Base-by-base conservation (phyloP, 2,113 vertebrate genomes). In the Geococcyx californianus region DNA sequence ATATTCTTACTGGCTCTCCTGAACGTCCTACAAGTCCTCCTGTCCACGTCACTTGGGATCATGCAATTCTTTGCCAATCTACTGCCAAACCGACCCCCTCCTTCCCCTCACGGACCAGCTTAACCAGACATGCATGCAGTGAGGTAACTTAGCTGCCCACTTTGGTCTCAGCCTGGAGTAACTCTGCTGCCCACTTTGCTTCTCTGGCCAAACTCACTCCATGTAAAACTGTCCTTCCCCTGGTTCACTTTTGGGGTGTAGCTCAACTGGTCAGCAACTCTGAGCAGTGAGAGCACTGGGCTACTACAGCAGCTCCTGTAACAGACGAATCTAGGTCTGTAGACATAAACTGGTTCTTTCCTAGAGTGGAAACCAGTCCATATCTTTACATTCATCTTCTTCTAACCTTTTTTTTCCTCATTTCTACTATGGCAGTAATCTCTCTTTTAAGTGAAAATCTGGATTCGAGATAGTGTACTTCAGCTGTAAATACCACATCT, bases 51-150 rank as follows among this genome's bases (percentile, higher is more conserved):
- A 6, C 14, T 28, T n/a, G 10, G 7, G 67, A 56, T 3, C 4
- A 18, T 33, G 21, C 18, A 25, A 13, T 29, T 63, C 55, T 36
- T 74, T 17, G 13, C 26, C 47, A 68, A 23, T 25, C 67, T 2
- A 0, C 34, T 21, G 7, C 42, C 67, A 31, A n/a, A 33, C 20
- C 5, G 19, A 81, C 13, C 3, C 26, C 26, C 19, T 23, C 10
- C 47, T 10, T 23, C 10, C 47, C 47, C 47, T 49, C 23, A 24
- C 49, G 33, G 47, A 68, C 31, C 33, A 56, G 55, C 11, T 76
- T 28, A n/a, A 33, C 14, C 47, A 38, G 13, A 38, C 0, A 5
- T 3, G 1, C 6, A 1, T 11, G 23, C 0, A 1, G 11, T 44
- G 40, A 31, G 47, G 33, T 31, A 66, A 44, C 31, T 31, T 13